phyloP scores from a whole-genome alignment of 2,888 invertebrate genomes.

The Agrochola lychnidis region DNA sequence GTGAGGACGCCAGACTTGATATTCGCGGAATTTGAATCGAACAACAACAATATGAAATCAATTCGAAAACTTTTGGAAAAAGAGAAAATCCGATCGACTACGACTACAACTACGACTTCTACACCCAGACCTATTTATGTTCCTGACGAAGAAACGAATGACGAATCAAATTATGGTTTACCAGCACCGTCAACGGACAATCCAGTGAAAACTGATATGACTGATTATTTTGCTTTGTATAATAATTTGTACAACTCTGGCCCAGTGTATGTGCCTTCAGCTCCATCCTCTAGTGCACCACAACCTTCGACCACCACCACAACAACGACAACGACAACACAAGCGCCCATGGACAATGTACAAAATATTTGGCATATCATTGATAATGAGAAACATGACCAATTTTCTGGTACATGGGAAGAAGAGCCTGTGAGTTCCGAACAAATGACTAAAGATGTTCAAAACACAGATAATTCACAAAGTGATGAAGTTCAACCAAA shows the following conservation, averaged over 20 bases:
- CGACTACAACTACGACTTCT: slow-evolving; percentile 67
- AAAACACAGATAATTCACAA: slow-evolving; percentile 49
- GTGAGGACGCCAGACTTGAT: slow-evolving; percentile 84
- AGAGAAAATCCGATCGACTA: slow-evolving; percentile 75
- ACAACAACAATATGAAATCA: slow-evolving; percentile 80
- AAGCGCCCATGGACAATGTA: slow-evolving; percentile 73
- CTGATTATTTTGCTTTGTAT: slow-evolving; percentile 80
- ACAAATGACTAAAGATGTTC: slow-evolving; percentile 56
- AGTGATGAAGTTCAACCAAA: slow-evolving; percentile 47
- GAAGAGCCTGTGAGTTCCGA: slow-evolving; percentile 75
- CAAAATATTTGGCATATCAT: slow-evolving; percentile 88
- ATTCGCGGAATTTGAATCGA: slow-evolving; percentile 87
- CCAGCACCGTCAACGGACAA: slow-evolving; percentile 63
- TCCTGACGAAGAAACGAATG: slow-evolving; percentile 74
- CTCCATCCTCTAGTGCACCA: slow-evolving; percentile 65
- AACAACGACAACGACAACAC: slow-evolving; percentile 73
- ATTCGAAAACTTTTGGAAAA: slow-evolving; percentile 84
- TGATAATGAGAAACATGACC: slow-evolving; percentile 82
- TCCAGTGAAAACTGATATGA: slow-evolving; percentile 71
- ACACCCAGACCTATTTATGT: slow-evolving; percentile 81
- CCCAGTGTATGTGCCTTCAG: slow-evolving; percentile 76
- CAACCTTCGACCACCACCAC: slow-evolving; percentile 74
- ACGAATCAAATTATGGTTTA: slow-evolving; percentile 71
- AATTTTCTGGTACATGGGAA: slow-evolving; percentile 81
- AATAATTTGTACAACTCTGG: slow-evolving; percentile 78